Evolutionary conservation across 1,140 invertebrate genomes (phyloP), one percentile per base, ranked within the genome.

Genomic region (Caerostris extrusa): DNA sequence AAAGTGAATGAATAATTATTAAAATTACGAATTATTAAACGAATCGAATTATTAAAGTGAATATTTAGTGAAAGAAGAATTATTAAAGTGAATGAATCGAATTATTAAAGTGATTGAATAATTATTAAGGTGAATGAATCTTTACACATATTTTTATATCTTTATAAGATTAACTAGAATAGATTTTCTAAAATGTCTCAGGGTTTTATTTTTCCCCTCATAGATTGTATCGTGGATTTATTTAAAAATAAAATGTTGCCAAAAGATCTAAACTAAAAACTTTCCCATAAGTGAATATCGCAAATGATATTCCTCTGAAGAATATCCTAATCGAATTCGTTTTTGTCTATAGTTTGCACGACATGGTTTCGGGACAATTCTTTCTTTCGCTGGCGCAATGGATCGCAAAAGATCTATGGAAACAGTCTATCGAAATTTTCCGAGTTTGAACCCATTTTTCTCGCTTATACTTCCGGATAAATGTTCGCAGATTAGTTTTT

Each of bases 401-500:
- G 90, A 58, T 91, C 91, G 91, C 61, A 71, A 69, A 93, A 93
- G 91, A 93, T 93, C 82, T 87, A 93, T 93, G 61, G 85, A 88
- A 89, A 88, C 53, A 89, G 64, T 81, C 92, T 88, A 93, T 93
- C 92, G 92, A 93, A 89, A 93, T 88, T 90, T 93, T 82, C 69
- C 34, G 77, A 67, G 58, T 91, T 81, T 56, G 85, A 61, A 81
- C 67, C 92, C 92, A 93, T 93, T 93, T 93, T 93, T 93, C 92
- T 93, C 92, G 92, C 92, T 88, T 64, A 93, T 88, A 93, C 92
- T 93, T 89, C 56, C 69, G 85, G 92, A 93, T 93, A 93, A 93
- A 93, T 93, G 92, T 93, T 93, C 83, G 56, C 85, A 93, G 92
- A 93, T 93, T 93, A 93, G 92, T 93, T 93, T 93, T 93, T 93